Evolutionary conservation across 2,888 invertebrate species (phyloP), one percentile per base, ranked within the genome.

Genomic region (Tenthredo scrophulariae): DNA sequence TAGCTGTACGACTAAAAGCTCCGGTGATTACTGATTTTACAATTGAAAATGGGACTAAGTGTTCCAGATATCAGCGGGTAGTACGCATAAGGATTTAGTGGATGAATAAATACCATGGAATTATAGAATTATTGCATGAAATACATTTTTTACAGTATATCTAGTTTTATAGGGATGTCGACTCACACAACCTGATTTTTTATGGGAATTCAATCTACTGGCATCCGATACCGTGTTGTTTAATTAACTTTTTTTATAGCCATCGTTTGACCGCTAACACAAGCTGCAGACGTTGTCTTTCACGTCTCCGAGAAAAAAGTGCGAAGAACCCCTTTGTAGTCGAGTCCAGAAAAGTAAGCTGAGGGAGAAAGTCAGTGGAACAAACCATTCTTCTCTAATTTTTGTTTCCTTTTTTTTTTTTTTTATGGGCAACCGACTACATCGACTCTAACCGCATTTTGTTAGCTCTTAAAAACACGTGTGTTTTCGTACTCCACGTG

Each of bases 361-460:
- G 67, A 67, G 29, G 67, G 7, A 33, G 29, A 67, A 26, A 33
- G 33, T 67, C 67, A 18, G 67, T 67, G 4, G 18, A 67, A 18
- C 67, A 67, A 33, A 67, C 67, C 18, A 6, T 33, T 33, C 6
- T 15, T 67, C 6, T 5, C 15, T 33, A 3, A 15, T 15, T 29
- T 65, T 65, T 67, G 18, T 7, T 33, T 7, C 0, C 18, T 67
- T 33, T 18, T 67, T 0, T 7, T 18, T 18, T 33, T 29, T 67
- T 33, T 33, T 18, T 33, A 67, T 67, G 29, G 67, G 29, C 15
- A 33, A 67, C 67, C 67, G 67, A 67, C 67, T 18, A 67, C 67
- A 33, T 33, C 33, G 13, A 67, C 67, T 67, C 67, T 18, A 67
- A 67, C 67, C 67, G 33, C 67, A 67, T 67, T 67, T 67, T 33